Conservation (phyloP, 2,113 vertebrate species). For the Scomber japonicus region DNA sequence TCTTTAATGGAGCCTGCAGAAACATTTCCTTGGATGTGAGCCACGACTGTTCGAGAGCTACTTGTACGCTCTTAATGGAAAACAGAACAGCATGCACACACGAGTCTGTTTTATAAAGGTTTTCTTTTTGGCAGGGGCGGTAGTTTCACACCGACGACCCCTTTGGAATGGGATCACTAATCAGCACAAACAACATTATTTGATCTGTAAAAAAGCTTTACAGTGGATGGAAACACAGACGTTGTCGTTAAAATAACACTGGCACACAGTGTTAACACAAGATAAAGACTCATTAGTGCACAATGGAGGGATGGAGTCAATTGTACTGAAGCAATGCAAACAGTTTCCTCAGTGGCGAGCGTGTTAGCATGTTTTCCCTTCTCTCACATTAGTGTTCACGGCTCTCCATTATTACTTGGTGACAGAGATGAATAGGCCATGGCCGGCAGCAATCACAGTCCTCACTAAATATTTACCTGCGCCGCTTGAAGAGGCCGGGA, state of each 20-base stretch:
- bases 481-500: slow-evolving; percentile 56
- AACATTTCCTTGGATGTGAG: slow-evolving; percentile 64
- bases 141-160: slow-evolving; percentile 50
- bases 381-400: slow-evolving; percentile 52
- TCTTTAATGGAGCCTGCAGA: slow-evolving; percentile 72
- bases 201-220: slow-evolving; percentile 33
- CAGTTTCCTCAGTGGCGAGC: slow-evolving; percentile 29
- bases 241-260: slow-evolving; percentile 2
- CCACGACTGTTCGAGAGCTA: slow-evolving; percentile 68
- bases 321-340: slow-evolving; percentile 44
- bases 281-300: slow-evolving; percentile 48
- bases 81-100: slow-evolving; percentile 68
- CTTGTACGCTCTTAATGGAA: slow-evolving; percentile 76
- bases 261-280: slow-evolving; percentile 3
- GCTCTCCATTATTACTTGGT: slow-evolving; percentile 65
- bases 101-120: slow-evolving; percentile 49
- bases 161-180: slow-evolving; percentile 26
- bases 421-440: slow-evolving; percentile 73
- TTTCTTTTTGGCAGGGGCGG: slow-evolving; percentile 57
- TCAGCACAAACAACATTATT: slow-evolving; percentile 38
- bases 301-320: slow-evolving; percentile 37
- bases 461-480: slow-evolving; percentile 80
- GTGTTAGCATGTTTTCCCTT: slow-evolving; percentile 50
- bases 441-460: slow-evolving; percentile 65
- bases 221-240: neutral